Percentiles rank a stretch among this genome's conserved stretches.
These are phyloP conservation scores for Coregonus ussuriensis DNA, from an alignment of 2,797 vertebrate species.

Conservation along the genomic window DNA sequence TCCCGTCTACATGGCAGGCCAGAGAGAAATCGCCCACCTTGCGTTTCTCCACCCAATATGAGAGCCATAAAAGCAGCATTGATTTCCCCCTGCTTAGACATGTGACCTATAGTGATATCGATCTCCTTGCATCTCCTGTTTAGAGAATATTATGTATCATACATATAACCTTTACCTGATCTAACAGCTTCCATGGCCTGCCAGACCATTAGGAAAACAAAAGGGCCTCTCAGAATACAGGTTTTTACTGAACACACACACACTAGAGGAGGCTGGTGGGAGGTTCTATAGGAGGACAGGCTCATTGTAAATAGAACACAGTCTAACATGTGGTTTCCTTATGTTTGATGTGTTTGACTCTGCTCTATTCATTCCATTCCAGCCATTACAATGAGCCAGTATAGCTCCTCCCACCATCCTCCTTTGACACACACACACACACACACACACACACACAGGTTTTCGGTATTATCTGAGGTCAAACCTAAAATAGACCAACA, in stretches of 20 bases:
- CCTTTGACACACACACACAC: neutral
- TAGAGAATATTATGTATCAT: conserved; percentile 35
- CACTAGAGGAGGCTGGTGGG: neutral
- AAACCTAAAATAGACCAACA: neutral
- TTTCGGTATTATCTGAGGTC: neutral
- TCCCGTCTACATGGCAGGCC: neutral
- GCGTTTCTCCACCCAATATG: conserved; percentile 23
- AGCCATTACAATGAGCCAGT: too few species aligned
- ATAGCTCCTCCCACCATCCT: neutral
- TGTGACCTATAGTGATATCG: conserved; percentile 57
- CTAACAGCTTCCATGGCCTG: neutral
- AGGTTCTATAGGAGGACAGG: too few species aligned
- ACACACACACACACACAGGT: neutral
- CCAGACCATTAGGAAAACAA: neutral
- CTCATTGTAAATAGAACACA: too few species aligned
- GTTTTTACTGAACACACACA: neutral
- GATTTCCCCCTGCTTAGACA: conserved; percentile 64
- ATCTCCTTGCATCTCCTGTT: conserved; percentile 46
- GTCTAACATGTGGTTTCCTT: too few species aligned
- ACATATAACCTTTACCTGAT: conserved; percentile 29
- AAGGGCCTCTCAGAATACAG: neutral
- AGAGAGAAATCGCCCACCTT: neutral
- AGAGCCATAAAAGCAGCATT: conserved; percentile 53
- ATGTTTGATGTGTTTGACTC: too few species aligned
- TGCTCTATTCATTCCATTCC: too few species aligned